phyloP scores from a whole-genome alignment of 2,113 vertebrate species.

The Lepus americanus region DNA sequence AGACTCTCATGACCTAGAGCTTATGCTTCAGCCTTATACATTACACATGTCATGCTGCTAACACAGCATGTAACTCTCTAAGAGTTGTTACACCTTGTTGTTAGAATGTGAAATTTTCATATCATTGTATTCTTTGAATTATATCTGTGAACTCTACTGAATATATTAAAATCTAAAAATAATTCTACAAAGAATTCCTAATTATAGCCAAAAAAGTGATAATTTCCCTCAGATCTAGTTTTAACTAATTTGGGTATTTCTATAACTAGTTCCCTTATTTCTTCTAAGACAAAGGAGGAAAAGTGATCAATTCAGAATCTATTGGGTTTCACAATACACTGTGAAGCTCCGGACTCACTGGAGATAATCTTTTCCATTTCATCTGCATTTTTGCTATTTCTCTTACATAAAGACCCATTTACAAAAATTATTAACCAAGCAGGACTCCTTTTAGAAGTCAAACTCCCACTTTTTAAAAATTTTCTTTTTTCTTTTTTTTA shows the following conservation, averaged over 20 bases:
- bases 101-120: neutral
- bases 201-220: too few species aligned
- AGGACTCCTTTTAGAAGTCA: constrained; percentile 35
- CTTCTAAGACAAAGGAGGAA: neutral
- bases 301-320: neutral
- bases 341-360: neutral
- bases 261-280: neutral
- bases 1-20: neutral
- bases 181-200: too few species aligned
- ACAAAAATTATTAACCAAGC: constrained; percentile 23
- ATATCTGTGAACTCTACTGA: too few species aligned
- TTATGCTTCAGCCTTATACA: neutral
- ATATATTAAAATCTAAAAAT: too few species aligned
- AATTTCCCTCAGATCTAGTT: too few species aligned
- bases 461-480: neutral
- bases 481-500: too few species aligned
- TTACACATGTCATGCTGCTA: neutral
- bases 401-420: neutral
- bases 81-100: neutral
- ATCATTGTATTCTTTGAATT: too few species aligned
- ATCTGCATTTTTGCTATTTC: neutral
- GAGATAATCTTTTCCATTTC: neutral
- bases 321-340: neutral
- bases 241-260: constrained; percentile 2
- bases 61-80: neutral